Base-by-base conservation (phyloP, 2,797 vertebrate genomes). In the Cichlasoma orientale region DNA sequence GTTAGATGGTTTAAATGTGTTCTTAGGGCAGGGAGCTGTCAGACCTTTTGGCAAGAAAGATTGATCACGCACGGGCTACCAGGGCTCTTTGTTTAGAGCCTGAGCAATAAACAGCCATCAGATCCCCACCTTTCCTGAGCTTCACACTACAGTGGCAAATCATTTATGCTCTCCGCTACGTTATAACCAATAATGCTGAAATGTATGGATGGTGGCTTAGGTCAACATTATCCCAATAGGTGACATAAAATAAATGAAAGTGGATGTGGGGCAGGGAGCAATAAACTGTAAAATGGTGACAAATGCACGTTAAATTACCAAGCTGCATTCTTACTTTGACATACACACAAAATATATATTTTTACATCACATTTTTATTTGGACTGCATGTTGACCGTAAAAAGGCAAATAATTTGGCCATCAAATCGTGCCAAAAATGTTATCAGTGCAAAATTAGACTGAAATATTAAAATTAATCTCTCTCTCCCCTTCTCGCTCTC, bases 1-100 rank as follows among this genome's bases (percentile, higher is more conserved):
- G 96, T 96, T 96, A 92, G 96, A 96, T 97, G 96, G 95, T 96
- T 97, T 95, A 97, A 97, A 97, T 96, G 98, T 97, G 97, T 97
- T 98, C 97, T 97, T 96, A 96, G 97, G 97, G 97, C 97, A 97
- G 96, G 94, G 96, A 97, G 97, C 98, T 99, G 98, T 99, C 98
- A 99, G 96, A 96, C 95, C 97, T 96, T 97, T 97, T 96, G 97
- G 97, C 95, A 95, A 97, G 95, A 95, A 98, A 99, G 98, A 99
- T 99, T 98, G 98, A 99, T 99, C 96, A 90, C 95, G 89, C 94
- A 79, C 96, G 96, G 96, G 94, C 96, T 97, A 95, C 96, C 95
- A 94, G 94, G 94, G 96, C 95, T 97, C 97, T 98, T 99, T 99
- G 98, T 99, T 98, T 98, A 96, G 97, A 98, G 96, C 96, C 96